Evolutionary conservation across 1,140 invertebrate species (phyloP).

Genomic region (Drosophila littoralis): DNA sequence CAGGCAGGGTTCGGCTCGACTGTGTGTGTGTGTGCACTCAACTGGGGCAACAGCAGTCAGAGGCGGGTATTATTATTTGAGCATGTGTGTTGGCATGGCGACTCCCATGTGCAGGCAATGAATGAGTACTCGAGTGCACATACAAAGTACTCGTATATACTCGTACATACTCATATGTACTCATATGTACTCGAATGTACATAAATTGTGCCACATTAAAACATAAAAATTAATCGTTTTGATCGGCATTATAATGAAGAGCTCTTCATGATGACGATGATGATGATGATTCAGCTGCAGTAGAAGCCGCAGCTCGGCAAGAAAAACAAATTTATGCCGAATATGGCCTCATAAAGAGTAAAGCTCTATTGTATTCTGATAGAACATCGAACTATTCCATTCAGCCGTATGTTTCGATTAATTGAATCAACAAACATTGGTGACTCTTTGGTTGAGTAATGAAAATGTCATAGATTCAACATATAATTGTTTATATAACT

Average conservation of each 20-base stretch:
- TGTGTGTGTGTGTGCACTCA: conserved; percentile 55
- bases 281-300: conserved; percentile 66
- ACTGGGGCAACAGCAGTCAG: conserved; percentile 57
- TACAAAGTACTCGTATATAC: conserved; percentile 2
- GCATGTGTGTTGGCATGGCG: conserved; percentile 38
- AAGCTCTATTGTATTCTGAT: conserved; percentile 4
- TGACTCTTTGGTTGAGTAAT: neutral
- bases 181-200: conserved; percentile 10
- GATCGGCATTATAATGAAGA: conserved; percentile 71
- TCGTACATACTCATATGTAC: conserved; percentile 11
- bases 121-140: conserved; percentile 24
- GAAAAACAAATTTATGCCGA: neutral
- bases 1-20: neutral
- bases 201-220: conserved; percentile 58
- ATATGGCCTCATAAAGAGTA: conserved; percentile 1
- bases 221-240: conserved; percentile 43
- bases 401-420: too few relatives aligned
- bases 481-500: neutral
- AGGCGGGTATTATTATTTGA: conserved; percentile 53
- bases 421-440: conserved; percentile 8
- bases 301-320: conserved; percentile 1
- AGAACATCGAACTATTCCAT: neutral
- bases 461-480: neutral
- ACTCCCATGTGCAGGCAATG: conserved; percentile 5
- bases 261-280: conserved; percentile 51